Evolutionary conservation across 1,140 invertebrate genomes (phyloP).

Genomic region (Bombus waltoni): DNA sequence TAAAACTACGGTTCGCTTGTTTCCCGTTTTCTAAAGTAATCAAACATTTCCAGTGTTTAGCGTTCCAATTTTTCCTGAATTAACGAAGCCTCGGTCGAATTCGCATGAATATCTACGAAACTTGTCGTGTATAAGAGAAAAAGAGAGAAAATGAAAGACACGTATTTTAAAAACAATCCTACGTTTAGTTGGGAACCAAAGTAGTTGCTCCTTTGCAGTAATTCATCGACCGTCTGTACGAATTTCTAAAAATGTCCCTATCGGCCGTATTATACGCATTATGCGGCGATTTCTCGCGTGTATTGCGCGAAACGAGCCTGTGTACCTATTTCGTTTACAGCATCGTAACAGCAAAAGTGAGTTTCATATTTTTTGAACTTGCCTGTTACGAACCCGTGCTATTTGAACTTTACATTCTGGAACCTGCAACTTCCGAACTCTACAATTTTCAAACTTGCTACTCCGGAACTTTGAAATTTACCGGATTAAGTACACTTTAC

Average conservation of each 20-base stretch:
- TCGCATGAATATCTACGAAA: neutral
- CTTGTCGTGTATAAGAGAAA: neutral
- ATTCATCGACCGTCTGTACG: no score
- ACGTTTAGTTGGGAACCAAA: neutral
- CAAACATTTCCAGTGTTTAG: conserved; percentile 23
- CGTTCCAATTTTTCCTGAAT: conserved; percentile 30
- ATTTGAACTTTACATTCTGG: conserved; percentile 2
- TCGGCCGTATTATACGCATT: neutral
- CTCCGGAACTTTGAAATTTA: neutral
- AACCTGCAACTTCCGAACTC: neutral
- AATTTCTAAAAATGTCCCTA: no score
- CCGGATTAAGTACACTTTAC: neutral
- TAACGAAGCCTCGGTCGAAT: neutral
- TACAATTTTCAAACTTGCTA: conserved; percentile 12
- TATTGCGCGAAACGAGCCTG: no score
- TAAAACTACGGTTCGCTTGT: conserved; percentile 25
- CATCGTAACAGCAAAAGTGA: neutral
- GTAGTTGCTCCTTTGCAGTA: neutral
- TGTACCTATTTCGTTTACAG: neutral
- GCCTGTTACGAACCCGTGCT: neutral
- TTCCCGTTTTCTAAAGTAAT: neutral
- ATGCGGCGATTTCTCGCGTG: neutral
- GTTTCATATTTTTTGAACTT: neutral
- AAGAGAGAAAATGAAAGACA: no score
- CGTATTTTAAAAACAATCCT: neutral